phyloP scores from a whole-genome alignment of 1,140 invertebrate genomes.

The Eurosta solidaginis region DNA sequence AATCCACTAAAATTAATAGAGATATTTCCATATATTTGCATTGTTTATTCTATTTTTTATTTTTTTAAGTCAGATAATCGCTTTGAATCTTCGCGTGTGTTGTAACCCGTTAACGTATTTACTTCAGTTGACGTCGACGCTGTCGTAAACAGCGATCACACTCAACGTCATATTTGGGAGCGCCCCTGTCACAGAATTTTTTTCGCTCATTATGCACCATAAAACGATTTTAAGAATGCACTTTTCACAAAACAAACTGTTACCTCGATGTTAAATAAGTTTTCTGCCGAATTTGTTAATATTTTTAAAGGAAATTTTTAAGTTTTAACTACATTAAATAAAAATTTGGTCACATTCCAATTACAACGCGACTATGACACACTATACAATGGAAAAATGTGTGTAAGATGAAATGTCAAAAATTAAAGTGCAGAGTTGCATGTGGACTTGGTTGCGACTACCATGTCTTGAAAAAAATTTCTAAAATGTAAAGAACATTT shows the following conservation, averaged over 20 bases:
- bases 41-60: neutral
- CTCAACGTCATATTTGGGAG: neutral
- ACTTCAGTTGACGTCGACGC: neutral
- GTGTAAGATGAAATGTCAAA: constrained; percentile 8
- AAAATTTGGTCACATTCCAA: constrained; percentile 5
- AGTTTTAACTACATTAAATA: neutral
- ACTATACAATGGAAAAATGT: neutral
- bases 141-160: neutral
- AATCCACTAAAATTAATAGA: neutral
- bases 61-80: neutral
- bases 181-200: neutral
- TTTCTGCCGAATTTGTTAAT: neutral
- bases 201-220: neutral
- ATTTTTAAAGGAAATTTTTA: neutral
- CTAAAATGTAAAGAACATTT: no score
- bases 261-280: neutral
- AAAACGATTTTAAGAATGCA: neutral
- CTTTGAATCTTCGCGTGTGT: neutral
- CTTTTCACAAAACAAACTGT: neutral
- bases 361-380: neutral
- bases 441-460: no score
- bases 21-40: neutral
- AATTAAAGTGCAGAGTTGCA: neutral
- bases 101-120: neutral
- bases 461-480: no score